Base-by-base conservation (phyloP, 2,113 vertebrate species). In the Saguinus imperator region DNA sequence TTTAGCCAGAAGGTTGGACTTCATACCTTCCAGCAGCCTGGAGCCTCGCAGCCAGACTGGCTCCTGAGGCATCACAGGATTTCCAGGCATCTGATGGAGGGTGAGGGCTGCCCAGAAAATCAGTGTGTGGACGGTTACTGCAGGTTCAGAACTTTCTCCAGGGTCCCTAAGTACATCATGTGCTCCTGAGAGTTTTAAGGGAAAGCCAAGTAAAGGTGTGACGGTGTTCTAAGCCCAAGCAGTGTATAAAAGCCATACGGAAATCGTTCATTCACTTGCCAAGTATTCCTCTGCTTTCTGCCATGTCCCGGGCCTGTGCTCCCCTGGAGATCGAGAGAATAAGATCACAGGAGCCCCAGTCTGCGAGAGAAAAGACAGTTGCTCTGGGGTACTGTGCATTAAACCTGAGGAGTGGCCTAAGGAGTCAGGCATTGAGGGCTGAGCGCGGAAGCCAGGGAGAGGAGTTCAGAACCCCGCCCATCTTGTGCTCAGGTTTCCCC, bases 131-230 rank as follows among this genome's bases (percentile, higher is more conserved):
- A 1, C 17, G 7, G 35, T 66, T 35, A 18, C n/a, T 64, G 3
- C 40, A 20, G 21, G 77, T 17, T n/a, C 29, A 50, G 5, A 79
- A 17, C 45, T 3, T 50, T 37, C 81, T 87, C 17, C 25, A 27
- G 20, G 29, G 9, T n/a, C 70, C 1, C 32, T 66, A 6, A 25
- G 37, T 23, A 29, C 3, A 0, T 21, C 55, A 2, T 1, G 3
- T n/a, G 14, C 32, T 50, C 21, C n/a, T 70, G 32, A 84, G 43
- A 55, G 18, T 21, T 77, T 87, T 81, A 89, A 66, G 21, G 21
- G 25, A 37, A 88, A 21, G 21, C 21, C 61, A 9, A 21, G 11
- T 52, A 89, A 90, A 88, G 68, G 55, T 14, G 1, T 43, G 27
- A 21, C 29, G 16, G 5, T 84, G 50, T 79, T n/a, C 81, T 35